Percentiles rank a stretch among this genome's conserved stretches.
Evolutionary conservation across 2,113 vertebrate genomes (phyloP).

Genomic region (Pyrgilauda ruficollis): DNA sequence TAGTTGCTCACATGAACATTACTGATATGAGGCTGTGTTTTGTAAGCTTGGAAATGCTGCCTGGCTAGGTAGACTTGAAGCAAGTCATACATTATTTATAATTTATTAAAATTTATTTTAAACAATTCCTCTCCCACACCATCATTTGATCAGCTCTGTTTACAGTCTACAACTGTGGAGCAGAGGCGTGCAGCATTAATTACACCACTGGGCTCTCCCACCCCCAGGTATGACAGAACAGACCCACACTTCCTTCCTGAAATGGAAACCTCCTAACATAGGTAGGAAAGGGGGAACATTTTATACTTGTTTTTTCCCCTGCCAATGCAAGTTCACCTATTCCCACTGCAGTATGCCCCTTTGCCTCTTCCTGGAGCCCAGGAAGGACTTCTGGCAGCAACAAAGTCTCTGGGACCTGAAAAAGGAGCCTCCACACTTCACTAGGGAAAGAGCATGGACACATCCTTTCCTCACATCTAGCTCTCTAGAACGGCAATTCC

Average conservation of each 20-base stretch:
- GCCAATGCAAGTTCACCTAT: background rate
- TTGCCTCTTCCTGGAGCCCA: background rate
- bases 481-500: background rate
- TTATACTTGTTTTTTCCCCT: background rate
- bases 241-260: slow-evolving; percentile 46
- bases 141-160: slow-evolving; percentile 62
- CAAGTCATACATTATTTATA: slow-evolving; percentile 31
- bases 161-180: slow-evolving; percentile 45
- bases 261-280: slow-evolving; percentile 30
- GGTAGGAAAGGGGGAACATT: background rate
- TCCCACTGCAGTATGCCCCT: background rate
- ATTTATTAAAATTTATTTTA: slow-evolving; percentile 63
- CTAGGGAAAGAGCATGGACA: background rate
- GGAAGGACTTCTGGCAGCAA: background rate
- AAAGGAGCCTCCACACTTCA: background rate
- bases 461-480: background rate
- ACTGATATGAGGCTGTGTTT: background rate
- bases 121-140: slow-evolving; percentile 53
- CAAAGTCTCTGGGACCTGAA: background rate
- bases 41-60: background rate
- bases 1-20: background rate
- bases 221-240: slow-evolving; percentile 22
- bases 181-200: slow-evolving; percentile 45
- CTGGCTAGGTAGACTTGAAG: background rate
- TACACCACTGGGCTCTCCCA: slow-evolving; percentile 15